Conservation (phyloP, 1,140 invertebrate species). For the Bradysia coprophila region DNA sequence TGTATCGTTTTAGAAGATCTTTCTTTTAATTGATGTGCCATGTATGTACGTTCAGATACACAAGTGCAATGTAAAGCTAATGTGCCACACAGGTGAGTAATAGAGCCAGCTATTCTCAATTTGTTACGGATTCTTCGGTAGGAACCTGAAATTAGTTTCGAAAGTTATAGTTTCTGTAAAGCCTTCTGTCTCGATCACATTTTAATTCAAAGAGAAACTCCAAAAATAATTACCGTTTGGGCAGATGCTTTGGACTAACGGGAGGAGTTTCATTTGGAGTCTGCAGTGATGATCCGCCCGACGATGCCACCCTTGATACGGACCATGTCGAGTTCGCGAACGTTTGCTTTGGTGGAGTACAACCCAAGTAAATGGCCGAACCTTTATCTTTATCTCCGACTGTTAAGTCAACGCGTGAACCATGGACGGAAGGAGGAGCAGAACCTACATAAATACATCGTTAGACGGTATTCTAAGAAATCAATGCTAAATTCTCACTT, state of each 20-base stretch:
- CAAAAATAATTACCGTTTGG: constrained; percentile 11
- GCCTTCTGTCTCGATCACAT: not conserved
- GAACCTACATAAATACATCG: no score
- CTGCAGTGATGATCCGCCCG: constrained; percentile 29
- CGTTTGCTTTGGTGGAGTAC: constrained; percentile 14
- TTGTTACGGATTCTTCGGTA: no score
- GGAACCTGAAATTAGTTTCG: no score
- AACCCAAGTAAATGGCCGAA: constrained; percentile 27
- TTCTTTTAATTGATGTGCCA: no score
- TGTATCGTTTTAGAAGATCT: no score
- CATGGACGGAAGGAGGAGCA: constrained; percentile 39
- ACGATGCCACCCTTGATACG: constrained; percentile 17
- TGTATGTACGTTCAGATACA: no score
- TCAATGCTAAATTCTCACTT: constrained; percentile 21
- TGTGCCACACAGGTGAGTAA: no score
- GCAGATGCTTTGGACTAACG: constrained; percentile 28
- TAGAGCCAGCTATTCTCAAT: no score
- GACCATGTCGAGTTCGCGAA: constrained; percentile 11
- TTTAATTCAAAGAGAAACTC: not conserved
- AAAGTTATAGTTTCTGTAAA: not conserved
- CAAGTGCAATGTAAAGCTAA: no score
- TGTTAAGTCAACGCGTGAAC: constrained; percentile 43
- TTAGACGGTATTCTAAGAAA: constrained; percentile 1
- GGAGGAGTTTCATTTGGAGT: constrained; percentile 32
- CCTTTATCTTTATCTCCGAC: constrained; percentile 30